Percentiles rank a stretch among this genome's conserved stretches.
These are phyloP conservation scores for Tipula confusa DNA, from an alignment of 2,888 invertebrate species.

Conservation along the genomic window DNA sequence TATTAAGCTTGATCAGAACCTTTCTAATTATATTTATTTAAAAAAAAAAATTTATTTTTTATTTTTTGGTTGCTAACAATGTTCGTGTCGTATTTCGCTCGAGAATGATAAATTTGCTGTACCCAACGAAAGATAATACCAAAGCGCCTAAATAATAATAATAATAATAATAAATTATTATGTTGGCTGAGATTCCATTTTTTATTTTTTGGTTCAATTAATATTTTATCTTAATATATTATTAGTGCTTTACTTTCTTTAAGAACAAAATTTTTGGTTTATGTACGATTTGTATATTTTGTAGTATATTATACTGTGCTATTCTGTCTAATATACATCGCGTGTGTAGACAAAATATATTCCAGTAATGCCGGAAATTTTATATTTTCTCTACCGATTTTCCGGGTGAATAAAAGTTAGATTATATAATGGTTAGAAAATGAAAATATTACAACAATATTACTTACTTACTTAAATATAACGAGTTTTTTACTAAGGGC, in stretches of 20 bases:
- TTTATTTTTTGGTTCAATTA: neutral
- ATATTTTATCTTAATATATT: neutral
- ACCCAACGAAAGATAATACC: neutral
- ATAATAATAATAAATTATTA: neutral
- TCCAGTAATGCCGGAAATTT: neutral
- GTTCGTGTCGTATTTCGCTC: slow-evolving; percentile 12
- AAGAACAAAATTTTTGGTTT: neutral
- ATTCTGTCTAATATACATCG: neutral
- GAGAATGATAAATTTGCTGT: neutral
- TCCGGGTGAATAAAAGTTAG: neutral
- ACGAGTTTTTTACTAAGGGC: too few relatives aligned
- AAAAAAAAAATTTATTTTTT: neutral
- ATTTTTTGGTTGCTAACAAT: neutral
- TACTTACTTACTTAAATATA: too few relatives aligned
- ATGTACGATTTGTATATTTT: neutral
- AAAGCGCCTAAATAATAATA: slow-evolving; percentile 25
- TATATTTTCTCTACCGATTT: neutral
- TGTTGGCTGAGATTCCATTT: slow-evolving; percentile 6
- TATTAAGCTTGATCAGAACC: neutral
- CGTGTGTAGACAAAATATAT: neutral
- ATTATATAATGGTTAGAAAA: neutral
- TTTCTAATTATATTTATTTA: slow-evolving; percentile 3
- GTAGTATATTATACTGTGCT: neutral
- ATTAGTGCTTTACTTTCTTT: neutral
- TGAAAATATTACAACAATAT: too few relatives aligned